Conservation (phyloP, 2,888 invertebrate genomes). For the Epistrophe eligans region DNA sequence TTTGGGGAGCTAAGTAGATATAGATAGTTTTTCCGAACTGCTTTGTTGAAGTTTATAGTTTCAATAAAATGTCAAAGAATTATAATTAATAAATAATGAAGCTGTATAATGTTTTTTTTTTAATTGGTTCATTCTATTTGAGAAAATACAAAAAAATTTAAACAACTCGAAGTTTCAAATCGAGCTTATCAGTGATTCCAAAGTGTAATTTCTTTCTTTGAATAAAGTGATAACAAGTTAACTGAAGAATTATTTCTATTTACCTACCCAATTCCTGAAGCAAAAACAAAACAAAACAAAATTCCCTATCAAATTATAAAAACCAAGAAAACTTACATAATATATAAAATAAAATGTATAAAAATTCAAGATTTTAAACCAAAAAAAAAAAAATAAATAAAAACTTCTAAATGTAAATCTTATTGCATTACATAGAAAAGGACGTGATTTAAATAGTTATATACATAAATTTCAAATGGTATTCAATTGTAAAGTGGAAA, state of each 20-base stretch:
- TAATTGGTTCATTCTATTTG: background rate
- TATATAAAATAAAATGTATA: constrained; percentile 46
- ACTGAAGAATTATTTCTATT: background rate
- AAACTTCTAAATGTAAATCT: constrained; percentile 61
- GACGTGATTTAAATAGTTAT: constrained; percentile 29
- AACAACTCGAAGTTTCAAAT: background rate
- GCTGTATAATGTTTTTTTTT: background rate
- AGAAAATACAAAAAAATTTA: background rate
- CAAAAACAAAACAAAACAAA: background rate
- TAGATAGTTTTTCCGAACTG: background rate
- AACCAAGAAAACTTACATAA: background rate
- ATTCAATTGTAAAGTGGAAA: constrained; percentile 49
- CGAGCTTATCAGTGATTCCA: background rate
- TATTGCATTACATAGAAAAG: constrained; percentile 38
- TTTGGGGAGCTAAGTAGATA: background rate
- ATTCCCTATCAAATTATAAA: constrained; percentile 23
- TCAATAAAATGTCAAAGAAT: background rate
- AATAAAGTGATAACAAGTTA: background rate
- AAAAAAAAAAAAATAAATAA: constrained; percentile 28
- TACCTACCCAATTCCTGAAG: background rate
- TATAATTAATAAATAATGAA: too few species aligned
- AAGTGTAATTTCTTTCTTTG: background rate
- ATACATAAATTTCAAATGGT: constrained; percentile 42
- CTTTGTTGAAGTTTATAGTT: background rate
- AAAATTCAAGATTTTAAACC: constrained; percentile 49